Percentiles rank a stretch among this genome's conserved stretches.
phyloP scores from a whole-genome alignment of 2,888 invertebrate species.

The Hyles lineata region DNA sequence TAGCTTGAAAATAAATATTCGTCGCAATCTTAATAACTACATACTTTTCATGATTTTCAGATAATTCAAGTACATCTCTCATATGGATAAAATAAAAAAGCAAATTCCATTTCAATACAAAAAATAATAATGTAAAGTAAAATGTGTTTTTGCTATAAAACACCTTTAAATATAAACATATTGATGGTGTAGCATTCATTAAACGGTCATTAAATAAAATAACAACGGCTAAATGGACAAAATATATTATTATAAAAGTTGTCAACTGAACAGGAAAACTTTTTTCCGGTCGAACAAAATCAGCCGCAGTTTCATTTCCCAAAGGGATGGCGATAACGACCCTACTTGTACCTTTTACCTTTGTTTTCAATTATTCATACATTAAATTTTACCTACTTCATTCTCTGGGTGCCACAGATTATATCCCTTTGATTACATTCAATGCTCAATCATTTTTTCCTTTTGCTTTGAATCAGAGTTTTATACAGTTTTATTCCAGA shows the following conservation, averaged over 20 bases:
- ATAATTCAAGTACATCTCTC: too few relatives aligned
- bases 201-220: neutral
- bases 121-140: too few relatives aligned
- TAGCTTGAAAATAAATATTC: neutral
- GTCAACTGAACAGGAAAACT: constrained; percentile 59
- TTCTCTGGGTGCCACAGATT: constrained; percentile 55
- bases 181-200: neutral
- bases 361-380: constrained; percentile 80
- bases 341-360: constrained; percentile 73
- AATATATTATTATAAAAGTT: constrained; percentile 32
- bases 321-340: constrained; percentile 69
- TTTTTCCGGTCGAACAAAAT: constrained; percentile 65
- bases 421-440: constrained; percentile 64
- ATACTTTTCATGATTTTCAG: too few relatives aligned
- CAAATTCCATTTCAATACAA: too few relatives aligned
- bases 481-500: neutral
- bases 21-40: too few relatives aligned
- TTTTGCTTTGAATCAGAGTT: constrained; percentile 52
- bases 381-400: constrained; percentile 64
- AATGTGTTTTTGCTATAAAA: neutral
- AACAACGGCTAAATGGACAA: constrained; percentile 28
- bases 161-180: neutral
- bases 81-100: too few relatives aligned
- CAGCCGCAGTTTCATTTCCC: constrained; percentile 70
- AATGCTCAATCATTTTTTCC: constrained; percentile 62